phyloP scores from a whole-genome alignment of 1,140 invertebrate genomes.

The Procambarus virginalis region DNA sequence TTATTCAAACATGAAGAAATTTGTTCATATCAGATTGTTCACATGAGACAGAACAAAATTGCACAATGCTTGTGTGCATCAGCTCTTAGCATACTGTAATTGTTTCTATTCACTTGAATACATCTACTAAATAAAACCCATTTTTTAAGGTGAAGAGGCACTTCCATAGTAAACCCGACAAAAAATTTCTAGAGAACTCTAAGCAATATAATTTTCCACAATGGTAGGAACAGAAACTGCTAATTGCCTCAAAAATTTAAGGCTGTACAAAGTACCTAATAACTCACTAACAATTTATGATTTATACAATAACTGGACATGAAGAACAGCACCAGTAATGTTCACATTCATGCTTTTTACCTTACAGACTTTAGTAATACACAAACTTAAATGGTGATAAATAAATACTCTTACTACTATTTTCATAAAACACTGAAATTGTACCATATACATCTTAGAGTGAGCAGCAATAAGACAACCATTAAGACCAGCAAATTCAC shows the following conservation, averaged over 20 bases:
- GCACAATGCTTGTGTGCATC: background rate
- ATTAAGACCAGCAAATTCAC: constrained; percentile 61
- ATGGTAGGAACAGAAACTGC: constrained; percentile 17
- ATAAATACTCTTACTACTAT: constrained; percentile 59
- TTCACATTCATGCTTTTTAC: constrained; percentile 60
- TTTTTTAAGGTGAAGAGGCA: constrained; percentile 58
- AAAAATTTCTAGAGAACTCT: constrained; percentile 31
- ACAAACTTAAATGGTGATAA: constrained; percentile 37
- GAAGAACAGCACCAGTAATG: constrained; percentile 58
- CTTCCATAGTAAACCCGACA: constrained; percentile 61
- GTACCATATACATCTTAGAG: constrained; percentile 66
- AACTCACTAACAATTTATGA: constrained; percentile 21
- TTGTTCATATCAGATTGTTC: background rate
- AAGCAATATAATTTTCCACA: constrained; percentile 25
- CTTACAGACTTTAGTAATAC: constrained; percentile 39
- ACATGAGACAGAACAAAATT: background rate
- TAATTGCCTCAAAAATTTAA: constrained; percentile 24
- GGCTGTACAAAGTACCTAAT: constrained; percentile 31
- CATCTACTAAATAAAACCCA: constrained; percentile 15
- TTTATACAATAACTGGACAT: constrained; percentile 54
- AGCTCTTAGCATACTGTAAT: background rate
- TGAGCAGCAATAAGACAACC: constrained; percentile 66
- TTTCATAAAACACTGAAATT: constrained; percentile 64
- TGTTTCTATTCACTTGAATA: constrained; percentile 11
- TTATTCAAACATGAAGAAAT: background rate